phyloP scores from a whole-genome alignment of 2,113 vertebrate species.

The Clarias magur region DNA sequence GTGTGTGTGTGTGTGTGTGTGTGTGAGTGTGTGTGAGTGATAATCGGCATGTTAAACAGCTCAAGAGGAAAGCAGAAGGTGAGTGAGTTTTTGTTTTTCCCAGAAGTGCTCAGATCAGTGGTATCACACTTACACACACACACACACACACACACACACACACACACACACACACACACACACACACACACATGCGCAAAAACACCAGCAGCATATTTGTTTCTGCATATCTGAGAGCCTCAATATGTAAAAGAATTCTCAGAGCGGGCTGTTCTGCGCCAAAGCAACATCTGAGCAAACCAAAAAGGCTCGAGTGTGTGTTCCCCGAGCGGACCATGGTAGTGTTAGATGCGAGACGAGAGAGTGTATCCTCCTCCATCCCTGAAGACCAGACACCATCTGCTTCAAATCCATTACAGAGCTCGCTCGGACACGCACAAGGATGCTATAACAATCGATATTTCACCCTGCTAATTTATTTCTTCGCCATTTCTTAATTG shows the following conservation, averaged over 20 bases:
- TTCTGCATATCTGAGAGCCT: conserved; percentile 17
- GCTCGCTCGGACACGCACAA: conserved; percentile 25
- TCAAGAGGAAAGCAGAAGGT: neutral
- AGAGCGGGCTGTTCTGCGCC: neutral
- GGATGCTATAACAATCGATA: conserved; percentile 48
- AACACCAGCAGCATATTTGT: conserved; percentile 6
- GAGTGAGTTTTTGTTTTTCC: neutral
- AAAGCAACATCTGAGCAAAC: conserved; percentile 15
- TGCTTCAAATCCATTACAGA: conserved; percentile 50
- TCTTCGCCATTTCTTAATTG: conserved; percentile 45
- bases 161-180: neutral
- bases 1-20: conserved; percentile 3
- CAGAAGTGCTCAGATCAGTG: neutral
- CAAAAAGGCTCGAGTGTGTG: neutral
- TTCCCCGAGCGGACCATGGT: neutral
- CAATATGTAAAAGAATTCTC: conserved; percentile 16
- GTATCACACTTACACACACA: neutral
- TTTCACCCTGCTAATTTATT: conserved; percentile 45
- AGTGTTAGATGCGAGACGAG: conserved; percentile 14
- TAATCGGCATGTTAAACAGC: neutral
- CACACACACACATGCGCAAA: neutral
- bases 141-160: conserved; percentile 8
- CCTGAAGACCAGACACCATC: conserved; percentile 47
- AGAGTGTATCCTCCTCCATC: conserved; percentile 36
- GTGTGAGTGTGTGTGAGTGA: too few relatives aligned